Evolutionary conservation across 2,113 vertebrate genomes (phyloP).

Genomic region (Rhinogobius similis): DNA sequence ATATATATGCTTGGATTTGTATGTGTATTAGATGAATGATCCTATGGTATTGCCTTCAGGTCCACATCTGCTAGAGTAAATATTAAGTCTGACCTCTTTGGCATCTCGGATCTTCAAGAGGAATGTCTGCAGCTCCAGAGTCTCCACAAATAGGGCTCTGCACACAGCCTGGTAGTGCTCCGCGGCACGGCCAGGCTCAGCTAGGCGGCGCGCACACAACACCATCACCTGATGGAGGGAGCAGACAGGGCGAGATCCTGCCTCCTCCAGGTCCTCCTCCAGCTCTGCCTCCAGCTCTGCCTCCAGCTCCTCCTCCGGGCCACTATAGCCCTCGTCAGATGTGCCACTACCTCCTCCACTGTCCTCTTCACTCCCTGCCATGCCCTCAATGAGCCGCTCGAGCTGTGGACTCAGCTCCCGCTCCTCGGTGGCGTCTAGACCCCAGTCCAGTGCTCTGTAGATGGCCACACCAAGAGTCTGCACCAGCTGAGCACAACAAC

Average conservation of each 20-base stretch:
- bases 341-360: constrained; percentile 50
- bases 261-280: constrained; percentile 81
- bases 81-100: constrained; percentile 82
- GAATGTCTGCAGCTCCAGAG: constrained; percentile 91
- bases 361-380: constrained; percentile 81
- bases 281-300: too few relatives aligned
- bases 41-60: too few relatives aligned
- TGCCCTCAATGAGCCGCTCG: constrained; percentile 92
- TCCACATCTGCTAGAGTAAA: neutral
- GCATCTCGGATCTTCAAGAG: constrained; percentile 88
- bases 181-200: constrained; percentile 79
- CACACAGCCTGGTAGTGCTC: constrained; percentile 94
- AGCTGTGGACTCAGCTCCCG: constrained; percentile 89
- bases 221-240: constrained; percentile 86
- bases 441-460: constrained; percentile 96
- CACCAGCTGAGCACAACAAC: constrained; percentile 80
- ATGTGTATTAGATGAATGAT: neutral
- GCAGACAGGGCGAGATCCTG: constrained; percentile 69
- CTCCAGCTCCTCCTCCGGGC: constrained; percentile 89
- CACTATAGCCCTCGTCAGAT: constrained; percentile 89
- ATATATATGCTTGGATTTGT: neutral
- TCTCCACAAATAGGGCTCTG: constrained; percentile 89
- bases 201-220: constrained; percentile 83
- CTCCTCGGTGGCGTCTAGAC: constrained; percentile 91
- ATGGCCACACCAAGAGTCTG: constrained; percentile 91